Percentiles rank a stretch among this genome's conserved stretches.
These are phyloP conservation scores for Graphium colonna DNA, from an alignment of 2,888 invertebrate species.

Conservation along the genomic window DNA sequence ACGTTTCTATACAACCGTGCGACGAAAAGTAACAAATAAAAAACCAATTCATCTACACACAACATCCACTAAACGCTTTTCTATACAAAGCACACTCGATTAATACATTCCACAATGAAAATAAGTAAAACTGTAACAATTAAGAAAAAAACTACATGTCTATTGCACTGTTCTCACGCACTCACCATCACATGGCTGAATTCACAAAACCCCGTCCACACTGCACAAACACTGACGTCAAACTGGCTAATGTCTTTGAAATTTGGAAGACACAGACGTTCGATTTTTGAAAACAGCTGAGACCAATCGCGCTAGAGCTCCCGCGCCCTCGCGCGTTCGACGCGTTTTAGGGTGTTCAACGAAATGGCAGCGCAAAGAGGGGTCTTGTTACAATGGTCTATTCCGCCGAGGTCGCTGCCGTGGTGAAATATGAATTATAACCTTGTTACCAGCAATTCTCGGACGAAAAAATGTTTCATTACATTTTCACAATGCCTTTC, in stretches of 20 bases:
- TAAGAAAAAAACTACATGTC: constrained; percentile 38
- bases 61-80: constrained; percentile 43
- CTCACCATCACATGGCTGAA: constrained; percentile 73
- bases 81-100: constrained; percentile 40
- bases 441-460: constrained; percentile 6
- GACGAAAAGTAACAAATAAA: constrained; percentile 16
- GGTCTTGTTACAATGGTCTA: constrained; percentile 23
- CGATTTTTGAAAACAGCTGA: constrained; percentile 73
- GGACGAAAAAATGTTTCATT: constrained; percentile 3
- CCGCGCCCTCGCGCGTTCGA: constrained; percentile 17
- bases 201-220: constrained; percentile 46
- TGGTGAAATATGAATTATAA: constrained; percentile 5
- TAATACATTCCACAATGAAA: constrained; percentile 42
- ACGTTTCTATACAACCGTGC: constrained; percentile 16
- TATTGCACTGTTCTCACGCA: constrained; percentile 45
- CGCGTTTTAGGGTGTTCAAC: constrained; percentile 1
- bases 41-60: constrained; percentile 39
- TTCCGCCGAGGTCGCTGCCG: constrained; percentile 27
- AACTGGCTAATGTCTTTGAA: constrained; percentile 46
- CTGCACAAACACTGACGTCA: constrained; percentile 55
- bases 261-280: constrained; percentile 45
- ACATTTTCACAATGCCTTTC: constrained; percentile 9
- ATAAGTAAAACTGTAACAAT: constrained; percentile 38
- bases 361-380: background rate
- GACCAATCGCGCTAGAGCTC: constrained; percentile 45